These are phyloP conservation scores for Furcifer pardalis DNA, from an alignment of 2,797 vertebrate genomes.

Conservation along the genomic window DNA sequence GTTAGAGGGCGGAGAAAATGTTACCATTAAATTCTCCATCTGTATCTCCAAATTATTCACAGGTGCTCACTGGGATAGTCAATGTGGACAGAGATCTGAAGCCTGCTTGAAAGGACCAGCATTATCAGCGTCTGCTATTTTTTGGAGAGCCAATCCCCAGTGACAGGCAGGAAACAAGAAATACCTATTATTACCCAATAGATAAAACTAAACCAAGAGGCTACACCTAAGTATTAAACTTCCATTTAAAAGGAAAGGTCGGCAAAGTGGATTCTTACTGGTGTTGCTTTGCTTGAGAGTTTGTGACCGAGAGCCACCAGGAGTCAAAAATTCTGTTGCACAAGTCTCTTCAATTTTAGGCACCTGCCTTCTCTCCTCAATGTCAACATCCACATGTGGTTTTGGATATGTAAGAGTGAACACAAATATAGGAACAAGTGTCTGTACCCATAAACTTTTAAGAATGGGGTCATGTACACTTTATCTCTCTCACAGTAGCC, in stretches of 20 bases:
- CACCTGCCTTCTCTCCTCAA: neutral
- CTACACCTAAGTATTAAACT: constrained; percentile 74
- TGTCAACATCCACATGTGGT: neutral
- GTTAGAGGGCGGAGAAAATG: neutral
- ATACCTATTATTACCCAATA: constrained; percentile 82
- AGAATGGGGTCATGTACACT: accelerated
- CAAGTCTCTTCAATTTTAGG: neutral
- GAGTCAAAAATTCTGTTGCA: neutral
- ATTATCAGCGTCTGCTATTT: constrained; percentile 78
- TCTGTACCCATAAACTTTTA: neutral
- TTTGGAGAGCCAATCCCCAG: constrained; percentile 77
- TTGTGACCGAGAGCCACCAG: constrained; percentile 65
- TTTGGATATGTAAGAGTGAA: neutral
- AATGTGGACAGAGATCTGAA: constrained; percentile 77
- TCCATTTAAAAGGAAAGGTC: constrained; percentile 82
- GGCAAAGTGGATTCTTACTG: constrained; percentile 80
- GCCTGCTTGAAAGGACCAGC: constrained; percentile 79
- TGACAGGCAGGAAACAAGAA: constrained; percentile 79
- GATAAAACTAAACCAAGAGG: constrained; percentile 81
- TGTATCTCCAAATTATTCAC: neutral
- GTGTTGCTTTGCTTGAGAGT: constrained; percentile 81
- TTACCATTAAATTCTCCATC: neutral
- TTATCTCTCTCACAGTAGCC: neutral
- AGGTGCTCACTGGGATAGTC: constrained; percentile 81
- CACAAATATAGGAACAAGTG: neutral